A percentile compares a stretch with the other conserved stretches of the same genome.
Conservation (phyloP, 2,797 vertebrate species). For the Crenichthys baileyi region DNA sequence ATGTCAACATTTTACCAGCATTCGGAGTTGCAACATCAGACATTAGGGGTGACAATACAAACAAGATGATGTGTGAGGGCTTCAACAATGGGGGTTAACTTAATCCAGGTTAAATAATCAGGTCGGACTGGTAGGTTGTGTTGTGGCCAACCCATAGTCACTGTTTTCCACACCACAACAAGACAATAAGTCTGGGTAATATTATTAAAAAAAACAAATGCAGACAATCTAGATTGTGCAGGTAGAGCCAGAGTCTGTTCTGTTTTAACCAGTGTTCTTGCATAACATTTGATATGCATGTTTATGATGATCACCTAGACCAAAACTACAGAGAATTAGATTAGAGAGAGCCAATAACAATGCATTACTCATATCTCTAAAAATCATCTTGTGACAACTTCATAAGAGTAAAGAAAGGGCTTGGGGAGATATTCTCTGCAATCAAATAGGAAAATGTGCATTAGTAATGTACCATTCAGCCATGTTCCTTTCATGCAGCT, state of each 20-base stretch:
- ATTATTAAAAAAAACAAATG: background rate
- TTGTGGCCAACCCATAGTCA: background rate
- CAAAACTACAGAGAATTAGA: background rate
- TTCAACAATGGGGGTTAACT: conserved; percentile 1
- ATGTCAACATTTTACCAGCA: background rate
- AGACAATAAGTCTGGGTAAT: background rate
- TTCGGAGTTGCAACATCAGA: background rate
- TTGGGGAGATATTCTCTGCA: background rate
- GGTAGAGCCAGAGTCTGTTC: background rate
- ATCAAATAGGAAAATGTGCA: no score
- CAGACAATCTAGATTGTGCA: background rate
- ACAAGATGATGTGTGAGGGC: background rate
- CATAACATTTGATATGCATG: background rate
- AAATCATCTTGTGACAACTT: background rate
- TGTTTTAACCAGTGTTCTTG: background rate
- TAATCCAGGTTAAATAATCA: background rate
- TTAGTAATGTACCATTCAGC: background rate
- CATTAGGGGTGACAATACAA: background rate
- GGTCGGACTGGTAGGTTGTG: background rate
- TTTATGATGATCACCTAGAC: background rate
- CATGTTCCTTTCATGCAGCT: background rate
- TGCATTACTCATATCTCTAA: background rate
- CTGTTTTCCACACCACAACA: background rate
- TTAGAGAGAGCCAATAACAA: background rate
- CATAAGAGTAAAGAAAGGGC: background rate